A percentile compares a stretch with the other conserved stretches of the same genome.
Conservation (phyloP, 2,113 vertebrate species). For the Cryptotis parvus region DNA sequence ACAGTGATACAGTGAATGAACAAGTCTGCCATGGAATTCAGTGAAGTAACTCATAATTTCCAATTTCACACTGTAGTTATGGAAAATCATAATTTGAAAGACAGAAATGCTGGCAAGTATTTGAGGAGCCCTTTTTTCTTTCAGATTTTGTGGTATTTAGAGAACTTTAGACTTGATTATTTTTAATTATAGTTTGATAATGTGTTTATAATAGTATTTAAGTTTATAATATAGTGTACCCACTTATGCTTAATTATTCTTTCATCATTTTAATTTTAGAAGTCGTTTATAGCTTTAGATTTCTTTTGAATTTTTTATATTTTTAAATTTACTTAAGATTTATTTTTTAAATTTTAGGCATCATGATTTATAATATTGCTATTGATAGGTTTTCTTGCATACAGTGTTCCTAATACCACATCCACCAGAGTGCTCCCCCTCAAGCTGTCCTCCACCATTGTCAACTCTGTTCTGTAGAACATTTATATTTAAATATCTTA, state of each 20-base stretch:
- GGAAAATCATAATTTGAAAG: background rate
- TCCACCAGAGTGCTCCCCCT: too few species aligned
- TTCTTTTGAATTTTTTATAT: background rate
- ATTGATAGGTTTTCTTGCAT: too few species aligned
- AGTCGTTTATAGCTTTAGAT: background rate
- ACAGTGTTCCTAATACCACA: too few species aligned
- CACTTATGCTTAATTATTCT: background rate
- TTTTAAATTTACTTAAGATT: too few species aligned
- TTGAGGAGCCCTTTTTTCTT: background rate
- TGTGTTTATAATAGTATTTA: too few species aligned
- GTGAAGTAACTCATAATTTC: conserved; percentile 27
- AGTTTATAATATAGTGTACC: too few species aligned
- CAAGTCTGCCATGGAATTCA: conserved; percentile 9
- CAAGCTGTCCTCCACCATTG: too few species aligned
- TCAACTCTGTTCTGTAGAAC: too few species aligned
- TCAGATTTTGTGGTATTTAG: conserved; percentile 28
- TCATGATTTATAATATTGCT: too few species aligned
- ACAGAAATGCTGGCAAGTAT: background rate
- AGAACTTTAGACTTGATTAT: background rate
- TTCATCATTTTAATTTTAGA: conserved; percentile 28
- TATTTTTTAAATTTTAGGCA: too few species aligned
- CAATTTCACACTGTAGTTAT: background rate
- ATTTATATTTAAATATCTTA: background rate
- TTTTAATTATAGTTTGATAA: too few species aligned
- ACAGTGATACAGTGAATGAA: too few species aligned